A percentile compares a stretch with the other conserved stretches of the same genome.
Evolutionary conservation across 1,140 invertebrate genomes (phyloP).

Genomic region (Ericerus pela): DNA sequence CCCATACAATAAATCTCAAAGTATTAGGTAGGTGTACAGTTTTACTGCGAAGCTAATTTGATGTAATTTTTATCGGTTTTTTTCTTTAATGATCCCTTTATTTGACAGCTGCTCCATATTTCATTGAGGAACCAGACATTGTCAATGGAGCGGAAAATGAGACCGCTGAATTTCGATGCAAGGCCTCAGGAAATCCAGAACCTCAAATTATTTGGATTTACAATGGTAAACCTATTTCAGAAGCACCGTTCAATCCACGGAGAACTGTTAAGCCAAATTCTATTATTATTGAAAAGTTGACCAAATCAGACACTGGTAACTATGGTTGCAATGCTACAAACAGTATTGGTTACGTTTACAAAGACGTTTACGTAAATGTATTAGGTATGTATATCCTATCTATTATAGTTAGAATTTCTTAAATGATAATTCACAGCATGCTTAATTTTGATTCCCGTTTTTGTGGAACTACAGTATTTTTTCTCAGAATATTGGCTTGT

Average conservation of each 20-base stretch:
- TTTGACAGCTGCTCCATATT: conserved; percentile 66
- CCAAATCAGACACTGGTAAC: conserved; percentile 86
- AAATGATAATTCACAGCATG: too few relatives aligned
- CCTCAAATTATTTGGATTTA: conserved; percentile 92
- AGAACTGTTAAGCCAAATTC: conserved; percentile 47
- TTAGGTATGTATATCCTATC: conserved; percentile 40
- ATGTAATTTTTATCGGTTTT: neutral
- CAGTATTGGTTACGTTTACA: conserved; percentile 92
- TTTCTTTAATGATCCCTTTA: neutral
- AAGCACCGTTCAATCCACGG: conserved; percentile 57
- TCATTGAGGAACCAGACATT: conserved; percentile 78
- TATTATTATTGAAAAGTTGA: conserved; percentile 67
- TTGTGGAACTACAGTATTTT: too few relatives aligned
- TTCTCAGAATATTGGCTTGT: too few relatives aligned
- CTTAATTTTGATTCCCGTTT: too few relatives aligned
- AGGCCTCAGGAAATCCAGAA: conserved; percentile 70
- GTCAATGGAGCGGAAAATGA: conserved; percentile 83
- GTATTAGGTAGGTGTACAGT: conserved; percentile 44
- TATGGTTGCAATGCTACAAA: conserved; percentile 99
- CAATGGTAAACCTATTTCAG: conserved; percentile 77
- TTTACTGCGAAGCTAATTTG: neutral
- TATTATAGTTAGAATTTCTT: conserved; percentile 6
- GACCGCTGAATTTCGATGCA: conserved; percentile 69
- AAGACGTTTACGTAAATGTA: conserved; percentile 95
- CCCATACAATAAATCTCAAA: conserved; percentile 66